These are phyloP conservation scores for Melanocharis versteri DNA, from an alignment of 2,113 vertebrate genomes.

Conservation along the genomic window DNA sequence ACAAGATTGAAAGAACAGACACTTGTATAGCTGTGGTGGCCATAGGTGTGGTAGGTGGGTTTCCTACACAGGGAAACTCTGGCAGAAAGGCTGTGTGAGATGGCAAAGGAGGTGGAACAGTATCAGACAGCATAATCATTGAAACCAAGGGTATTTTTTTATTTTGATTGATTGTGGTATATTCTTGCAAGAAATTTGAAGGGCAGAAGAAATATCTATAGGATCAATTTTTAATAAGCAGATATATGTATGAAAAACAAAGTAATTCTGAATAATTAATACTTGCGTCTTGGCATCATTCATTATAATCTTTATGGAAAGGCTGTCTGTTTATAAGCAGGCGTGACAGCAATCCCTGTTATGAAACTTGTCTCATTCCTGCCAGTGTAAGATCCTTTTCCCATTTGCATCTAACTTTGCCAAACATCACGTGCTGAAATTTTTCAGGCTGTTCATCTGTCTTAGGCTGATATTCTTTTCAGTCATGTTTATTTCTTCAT, in stretches of 20 bases:
- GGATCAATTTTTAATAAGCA: constrained; percentile 40
- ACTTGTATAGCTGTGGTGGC: not conserved
- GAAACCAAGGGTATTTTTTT: not conserved
- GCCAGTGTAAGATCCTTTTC: not conserved
- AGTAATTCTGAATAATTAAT: constrained; percentile 40
- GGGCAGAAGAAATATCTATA: not conserved
- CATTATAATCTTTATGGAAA: not conserved
- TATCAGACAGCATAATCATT: not conserved
- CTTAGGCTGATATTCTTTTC: not conserved
- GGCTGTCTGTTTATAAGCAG: not conserved
- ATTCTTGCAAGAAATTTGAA: not conserved
- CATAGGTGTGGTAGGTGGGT: not conserved
- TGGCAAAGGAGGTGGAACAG: not conserved
- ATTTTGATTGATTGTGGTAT: not conserved
- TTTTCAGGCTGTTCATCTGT: constrained; percentile 2
- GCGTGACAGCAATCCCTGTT: not conserved
- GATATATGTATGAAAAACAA: not conserved
- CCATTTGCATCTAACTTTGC: constrained; percentile 20
- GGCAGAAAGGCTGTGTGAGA: not conserved
- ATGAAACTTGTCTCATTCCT: not conserved
- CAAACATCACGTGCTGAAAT: not conserved
- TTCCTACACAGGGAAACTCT: not conserved
- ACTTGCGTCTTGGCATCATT: not conserved
- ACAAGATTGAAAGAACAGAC: not conserved
- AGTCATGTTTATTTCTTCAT: not conserved